Evolutionary conservation across 2,888 invertebrate genomes (phyloP), one percentile per base, ranked within the genome.

Genomic region (Phengaris arion): DNA sequence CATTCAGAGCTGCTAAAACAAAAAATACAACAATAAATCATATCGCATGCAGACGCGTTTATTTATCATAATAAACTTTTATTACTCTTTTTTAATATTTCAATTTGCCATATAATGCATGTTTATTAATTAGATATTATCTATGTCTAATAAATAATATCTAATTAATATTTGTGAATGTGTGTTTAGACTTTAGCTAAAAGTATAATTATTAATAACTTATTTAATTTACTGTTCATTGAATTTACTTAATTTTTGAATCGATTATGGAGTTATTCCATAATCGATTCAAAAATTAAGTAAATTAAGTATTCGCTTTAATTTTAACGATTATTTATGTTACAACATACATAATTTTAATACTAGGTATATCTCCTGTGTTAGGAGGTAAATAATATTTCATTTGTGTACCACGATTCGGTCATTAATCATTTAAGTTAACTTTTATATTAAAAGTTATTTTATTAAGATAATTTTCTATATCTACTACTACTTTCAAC

Each of bases 1-100:
- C 82, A 86, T 85, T 84, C 81, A 80, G 91, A 92, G 93, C 86
- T 89, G 92, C 83, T 83, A 86, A 85, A 87, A 88, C 88, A 64
- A 64, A 64, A 74, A 74, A 68, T 68, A 45, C 64, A 64, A 64
- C 35, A 64, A 45, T 64, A 13, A 35, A 64, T 64, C 64, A 64
- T 48, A 74, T 74, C 51, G 64, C 55, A 59, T 13, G 12, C 64
- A 22, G 59, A 59, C 64, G 64, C 59, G 64, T 45, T 64, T 35
- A 64, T 64, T 64, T 45, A 35, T 64, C 64, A 64, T 45, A 64
- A 64, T 64, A 64, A 64, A 64, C 64, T 64, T 64, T 64, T 64
- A 64, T 64, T 64, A 45, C 6, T 35, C 35, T 64, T 64, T 64
- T 64, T 64, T 35, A 13, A 64, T 64, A 64, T 45, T 64, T 64